These are phyloP conservation scores for Cerastis leucographa DNA, from an alignment of 2,888 invertebrate genomes.

Conservation along the genomic window DNA sequence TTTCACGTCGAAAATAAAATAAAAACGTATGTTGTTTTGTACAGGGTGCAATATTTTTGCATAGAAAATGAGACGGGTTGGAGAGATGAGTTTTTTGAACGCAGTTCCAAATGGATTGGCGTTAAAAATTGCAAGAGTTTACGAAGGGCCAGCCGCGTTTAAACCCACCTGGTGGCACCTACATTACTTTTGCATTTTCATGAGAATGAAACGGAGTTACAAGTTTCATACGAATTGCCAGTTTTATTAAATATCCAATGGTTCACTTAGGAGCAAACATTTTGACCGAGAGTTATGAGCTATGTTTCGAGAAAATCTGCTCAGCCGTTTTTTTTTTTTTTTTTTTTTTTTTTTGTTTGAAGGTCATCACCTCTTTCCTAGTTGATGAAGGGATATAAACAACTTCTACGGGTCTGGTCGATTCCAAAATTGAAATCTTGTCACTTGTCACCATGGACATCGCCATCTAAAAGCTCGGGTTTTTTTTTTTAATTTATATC, in stretches of 20 bases:
- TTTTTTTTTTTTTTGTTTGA: no score
- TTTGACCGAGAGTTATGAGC: no score
- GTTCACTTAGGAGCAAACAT: background rate
- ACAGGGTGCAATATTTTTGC: conserved; percentile 39
- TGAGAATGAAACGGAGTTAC: background rate
- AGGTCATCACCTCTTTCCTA: no score
- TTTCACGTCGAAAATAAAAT: conserved; percentile 29
- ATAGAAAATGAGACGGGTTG: conserved; percentile 32
- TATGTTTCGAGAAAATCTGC: no score
- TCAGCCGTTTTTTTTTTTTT: no score
- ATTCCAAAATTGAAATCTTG: no score
- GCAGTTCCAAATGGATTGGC: conserved; percentile 38
- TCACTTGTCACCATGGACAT: no score
- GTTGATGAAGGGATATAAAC: no score
- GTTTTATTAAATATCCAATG: background rate
- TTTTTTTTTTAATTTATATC: no score
- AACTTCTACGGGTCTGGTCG: no score
- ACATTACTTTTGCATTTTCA: conserved; percentile 1
- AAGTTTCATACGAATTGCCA: background rate
- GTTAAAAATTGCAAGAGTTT: conserved; percentile 48
- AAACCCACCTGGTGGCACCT: conserved; percentile 22
- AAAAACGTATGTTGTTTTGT: conserved; percentile 18
- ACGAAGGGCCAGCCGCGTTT: conserved; percentile 6
- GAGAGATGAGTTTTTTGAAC: conserved; percentile 35
- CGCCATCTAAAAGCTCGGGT: no score